Conservation (phyloP, 2,113 vertebrate genomes). For the human (Homo sapiens) region DNA sequence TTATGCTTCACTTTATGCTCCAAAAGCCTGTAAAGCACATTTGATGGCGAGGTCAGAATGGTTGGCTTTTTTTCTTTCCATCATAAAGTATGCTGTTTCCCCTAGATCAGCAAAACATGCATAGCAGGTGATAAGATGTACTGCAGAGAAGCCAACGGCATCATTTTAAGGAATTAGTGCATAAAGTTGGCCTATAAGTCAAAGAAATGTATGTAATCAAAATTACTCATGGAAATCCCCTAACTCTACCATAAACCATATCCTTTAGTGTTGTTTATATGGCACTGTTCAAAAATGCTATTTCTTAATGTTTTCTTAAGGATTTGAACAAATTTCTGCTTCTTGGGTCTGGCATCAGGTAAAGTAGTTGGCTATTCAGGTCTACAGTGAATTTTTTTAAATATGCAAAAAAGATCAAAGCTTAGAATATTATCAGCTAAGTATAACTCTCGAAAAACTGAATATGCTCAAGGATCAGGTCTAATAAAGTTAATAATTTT, state of each 20-base stretch:
- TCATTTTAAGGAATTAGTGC: background rate
- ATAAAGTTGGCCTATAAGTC: background rate
- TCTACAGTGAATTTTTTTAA: background rate
- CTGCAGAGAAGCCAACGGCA: background rate
- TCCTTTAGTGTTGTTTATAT: background rate
- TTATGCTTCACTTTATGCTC: constrained; percentile 7
- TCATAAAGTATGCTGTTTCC: background rate
- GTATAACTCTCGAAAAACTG: background rate
- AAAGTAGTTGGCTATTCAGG: background rate
- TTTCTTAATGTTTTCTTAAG: background rate
- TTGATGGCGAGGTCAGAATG: background rate
- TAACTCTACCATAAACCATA: background rate
- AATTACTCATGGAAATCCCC: background rate
- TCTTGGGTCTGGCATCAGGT: background rate
- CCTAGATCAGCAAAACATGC: background rate
- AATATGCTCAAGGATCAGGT: background rate
- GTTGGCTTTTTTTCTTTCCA: background rate
- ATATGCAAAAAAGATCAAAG: background rate
- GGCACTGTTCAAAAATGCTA: background rate
- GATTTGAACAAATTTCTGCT: background rate
- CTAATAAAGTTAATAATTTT: background rate
- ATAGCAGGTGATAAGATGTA: background rate
- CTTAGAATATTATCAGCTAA: background rate
- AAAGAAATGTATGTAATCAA: background rate
- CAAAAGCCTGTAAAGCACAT: background rate